Evolutionary conservation across 2,797 vertebrate genomes (phyloP), one percentile per base, ranked within the genome.

Genomic region (Caiman crocodilus): DNA sequence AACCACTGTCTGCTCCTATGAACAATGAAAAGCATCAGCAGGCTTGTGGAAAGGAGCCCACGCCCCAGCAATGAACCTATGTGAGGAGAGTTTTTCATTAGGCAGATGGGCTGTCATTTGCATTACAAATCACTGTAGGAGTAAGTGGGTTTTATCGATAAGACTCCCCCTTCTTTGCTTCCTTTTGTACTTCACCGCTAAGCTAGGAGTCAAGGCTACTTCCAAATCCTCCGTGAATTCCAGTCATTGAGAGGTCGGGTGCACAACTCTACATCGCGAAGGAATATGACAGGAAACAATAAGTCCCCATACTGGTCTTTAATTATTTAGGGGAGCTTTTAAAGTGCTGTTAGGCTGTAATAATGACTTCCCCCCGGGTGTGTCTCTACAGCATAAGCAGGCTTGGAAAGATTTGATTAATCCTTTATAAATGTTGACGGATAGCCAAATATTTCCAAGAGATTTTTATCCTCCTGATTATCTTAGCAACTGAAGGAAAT

Each of bases 281-380:
- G 5, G 13, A 58, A 85, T 84, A 77, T 30, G 69, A 17, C 60
- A 81, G 59, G 75, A 14, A 90, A 67, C 85, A 83, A 79, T 50
- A 63, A 42, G 2, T 32, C 59, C 81, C 89, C 84, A 18, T 76
- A 25, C 63, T 79, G 85, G 93, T 94, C 90, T 89, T 97, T 75
- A 96, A 97, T 97, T 96, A 97, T 97, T 97, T 85, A 97, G 87
- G 76, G 50, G 0, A 15, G 92, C 85, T 95, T 94, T 92, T 92
- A 96, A 94, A 87, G 94, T n/a, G 60, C 5, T 83, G 85, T 90
- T 90, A 83, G 93, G 91, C 93, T 86, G 87, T 5, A 90, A 89
- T 64, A 74, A 59, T 32, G 78, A 85, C 85, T 93, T 86, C 94
- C 95, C 96, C 94, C 61, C 60, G 94, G 94, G 94, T 65, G 90